These are phyloP conservation scores for Nannoperca australis DNA, from an alignment of 2,797 vertebrate species.

Conservation along the genomic window DNA sequence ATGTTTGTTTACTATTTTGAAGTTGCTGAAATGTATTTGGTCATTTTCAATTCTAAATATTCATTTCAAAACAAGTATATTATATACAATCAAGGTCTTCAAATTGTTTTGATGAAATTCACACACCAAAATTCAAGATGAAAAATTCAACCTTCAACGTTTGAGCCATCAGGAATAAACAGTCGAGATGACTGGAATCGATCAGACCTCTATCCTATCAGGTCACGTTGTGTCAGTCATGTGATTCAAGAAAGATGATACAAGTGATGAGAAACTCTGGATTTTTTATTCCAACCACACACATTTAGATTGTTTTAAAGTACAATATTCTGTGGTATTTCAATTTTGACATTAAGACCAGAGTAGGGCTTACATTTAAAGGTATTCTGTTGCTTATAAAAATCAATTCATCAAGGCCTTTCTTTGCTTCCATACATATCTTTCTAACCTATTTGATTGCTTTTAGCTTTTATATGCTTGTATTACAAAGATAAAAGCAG, in stretches of 20 bases:
- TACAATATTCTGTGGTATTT: not conserved
- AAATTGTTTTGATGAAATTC: too few relatives aligned
- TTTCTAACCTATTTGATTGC: not conserved
- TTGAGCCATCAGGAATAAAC: not conserved
- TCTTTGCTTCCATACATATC: too few relatives aligned
- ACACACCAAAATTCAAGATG: not conserved
- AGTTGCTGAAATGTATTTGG: not conserved
- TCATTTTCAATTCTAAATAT: not conserved
- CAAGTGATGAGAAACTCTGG: too few relatives aligned
- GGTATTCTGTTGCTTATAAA: not conserved
- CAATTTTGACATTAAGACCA: not conserved
- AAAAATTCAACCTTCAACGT: too few relatives aligned
- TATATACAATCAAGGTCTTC: not conserved
- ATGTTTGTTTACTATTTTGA: not conserved
- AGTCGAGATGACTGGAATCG: not conserved
- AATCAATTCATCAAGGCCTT: too few relatives aligned
- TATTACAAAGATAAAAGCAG: not conserved
- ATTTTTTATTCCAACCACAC: not conserved
- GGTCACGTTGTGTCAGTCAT: not conserved
- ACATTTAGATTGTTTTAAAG: not conserved
- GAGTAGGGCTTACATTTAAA: not conserved
- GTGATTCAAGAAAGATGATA: not conserved
- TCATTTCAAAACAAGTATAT: too few relatives aligned
- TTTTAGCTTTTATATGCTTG: not conserved
- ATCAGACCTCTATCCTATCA: not conserved